Evolutionary conservation across 64 coral and sea anemone species (phyloP).

Genomic region (Actinia tenebrosa): DNA sequence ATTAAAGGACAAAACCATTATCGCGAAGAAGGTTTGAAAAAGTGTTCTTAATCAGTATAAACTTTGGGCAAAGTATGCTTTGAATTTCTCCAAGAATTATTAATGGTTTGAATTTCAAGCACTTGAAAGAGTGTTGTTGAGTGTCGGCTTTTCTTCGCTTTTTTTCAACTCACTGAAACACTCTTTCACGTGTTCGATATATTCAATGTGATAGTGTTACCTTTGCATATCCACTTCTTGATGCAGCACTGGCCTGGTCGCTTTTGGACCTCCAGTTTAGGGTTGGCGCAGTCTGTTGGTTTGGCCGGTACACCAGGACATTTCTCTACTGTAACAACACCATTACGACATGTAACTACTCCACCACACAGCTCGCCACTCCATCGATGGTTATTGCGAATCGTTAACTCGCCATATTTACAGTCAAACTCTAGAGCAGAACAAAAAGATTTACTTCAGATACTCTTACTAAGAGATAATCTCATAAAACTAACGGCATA

Average conservation of each 20-base stretch:
- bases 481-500: too few species aligned
- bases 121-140: too few species aligned
- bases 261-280: conserved; percentile 50
- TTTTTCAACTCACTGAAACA: too few species aligned
- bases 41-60: too few species aligned
- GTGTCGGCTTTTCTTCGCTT: too few species aligned
- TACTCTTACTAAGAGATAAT: too few species aligned
- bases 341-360: conserved; percentile 67
- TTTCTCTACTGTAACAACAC: conserved; percentile 55
- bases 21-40: too few species aligned
- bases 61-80: too few species aligned
- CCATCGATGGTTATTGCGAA: conserved; percentile 75
- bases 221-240: conserved; percentile 80
- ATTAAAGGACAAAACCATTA: too few species aligned
- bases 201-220: background rate
- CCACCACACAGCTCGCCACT: conserved; percentile 80
- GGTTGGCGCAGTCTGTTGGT: conserved; percentile 52
- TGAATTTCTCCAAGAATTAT: too few species aligned
- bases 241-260: conserved; percentile 71
- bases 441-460: background rate
- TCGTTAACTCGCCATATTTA: conserved; percentile 66
- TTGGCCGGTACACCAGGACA: conserved; percentile 73
- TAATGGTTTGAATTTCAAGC: too few species aligned
- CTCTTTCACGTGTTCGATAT: too few species aligned
- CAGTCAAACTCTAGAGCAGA: conserved; percentile 60